Conservation (phyloP, 2,888 invertebrate species). For the Endomychus coccineus region DNA sequence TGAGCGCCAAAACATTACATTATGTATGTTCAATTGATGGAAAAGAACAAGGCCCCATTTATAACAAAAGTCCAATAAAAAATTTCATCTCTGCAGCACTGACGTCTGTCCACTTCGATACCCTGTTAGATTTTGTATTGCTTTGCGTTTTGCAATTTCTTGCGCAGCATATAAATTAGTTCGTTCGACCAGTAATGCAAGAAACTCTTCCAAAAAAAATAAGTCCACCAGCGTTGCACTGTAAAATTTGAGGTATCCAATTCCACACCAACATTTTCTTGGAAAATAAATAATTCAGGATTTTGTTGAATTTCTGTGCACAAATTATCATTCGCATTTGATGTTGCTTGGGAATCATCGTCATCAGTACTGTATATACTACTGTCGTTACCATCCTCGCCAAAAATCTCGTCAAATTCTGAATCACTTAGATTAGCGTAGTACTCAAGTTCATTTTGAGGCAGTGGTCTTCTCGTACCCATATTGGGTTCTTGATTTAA, state of each 20-base stretch:
- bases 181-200: constrained; percentile 25
- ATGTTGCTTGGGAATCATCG: constrained; percentile 22
- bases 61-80: too few species aligned
- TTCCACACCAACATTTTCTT: constrained; percentile 24
- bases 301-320: constrained; percentile 22
- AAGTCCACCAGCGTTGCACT: constrained; percentile 20
- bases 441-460: constrained; percentile 24
- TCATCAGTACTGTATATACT: constrained; percentile 16
- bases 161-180: constrained; percentile 25
- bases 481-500: constrained; percentile 20
- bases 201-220: constrained; percentile 21
- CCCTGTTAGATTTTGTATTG: too few species aligned
- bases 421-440: constrained; percentile 24
- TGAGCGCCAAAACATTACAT: too few species aligned
- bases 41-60: too few species aligned
- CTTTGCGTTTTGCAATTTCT: constrained; percentile 24
- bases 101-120: too few species aligned
- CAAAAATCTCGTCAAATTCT: constrained; percentile 20
- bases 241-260: constrained; percentile 22
- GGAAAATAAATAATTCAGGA: constrained; percentile 25
- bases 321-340: constrained; percentile 23
- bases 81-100: too few species aligned
- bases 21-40: too few species aligned
- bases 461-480: constrained; percentile 22
- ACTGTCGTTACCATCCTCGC: constrained; percentile 22